phyloP scores from a whole-genome alignment of 2,888 invertebrate species.

The Orgyia antiqua region DNA sequence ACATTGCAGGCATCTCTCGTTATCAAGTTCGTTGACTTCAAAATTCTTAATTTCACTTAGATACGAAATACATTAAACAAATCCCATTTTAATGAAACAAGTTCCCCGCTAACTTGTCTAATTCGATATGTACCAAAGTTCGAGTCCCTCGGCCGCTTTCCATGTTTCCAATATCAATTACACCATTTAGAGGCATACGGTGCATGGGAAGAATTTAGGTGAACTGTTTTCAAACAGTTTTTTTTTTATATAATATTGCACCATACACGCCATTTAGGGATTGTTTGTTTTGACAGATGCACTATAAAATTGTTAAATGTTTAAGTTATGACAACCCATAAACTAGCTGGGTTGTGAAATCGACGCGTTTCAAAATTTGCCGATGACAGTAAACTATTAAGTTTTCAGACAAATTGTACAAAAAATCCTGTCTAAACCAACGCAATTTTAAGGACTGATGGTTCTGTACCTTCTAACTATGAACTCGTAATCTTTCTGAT shows the following conservation, averaged over 20 bases:
- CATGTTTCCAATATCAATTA: slow-evolving; percentile 59
- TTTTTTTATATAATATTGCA: slow-evolving; percentile 31
- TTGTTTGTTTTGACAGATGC: slow-evolving; percentile 60
- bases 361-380: slow-evolving; percentile 29
- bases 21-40: no score
- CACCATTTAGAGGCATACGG: slow-evolving; percentile 46
- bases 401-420: neutral
- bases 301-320: slow-evolving; percentile 46
- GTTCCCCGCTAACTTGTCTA: slow-evolving; percentile 44
- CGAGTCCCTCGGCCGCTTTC: slow-evolving; percentile 23
- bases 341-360: slow-evolving; percentile 38
- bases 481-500: no score
- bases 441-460: no score
- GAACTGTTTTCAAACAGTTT: slow-evolving; percentile 28
- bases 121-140: slow-evolving; percentile 29
- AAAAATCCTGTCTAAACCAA: no score
- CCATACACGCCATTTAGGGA: slow-evolving; percentile 25
- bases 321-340: slow-evolving; percentile 44
- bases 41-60: no score
- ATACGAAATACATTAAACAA: no score
- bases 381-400: slow-evolving; percentile 19
- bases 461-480: no score
- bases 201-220: slow-evolving; percentile 41
- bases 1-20: no score
- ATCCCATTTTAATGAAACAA: no score